Percentiles rank a stretch among this genome's conserved stretches.
phyloP scores from a whole-genome alignment of 2,888 invertebrate species.

The Dusona sp. region DNA sequence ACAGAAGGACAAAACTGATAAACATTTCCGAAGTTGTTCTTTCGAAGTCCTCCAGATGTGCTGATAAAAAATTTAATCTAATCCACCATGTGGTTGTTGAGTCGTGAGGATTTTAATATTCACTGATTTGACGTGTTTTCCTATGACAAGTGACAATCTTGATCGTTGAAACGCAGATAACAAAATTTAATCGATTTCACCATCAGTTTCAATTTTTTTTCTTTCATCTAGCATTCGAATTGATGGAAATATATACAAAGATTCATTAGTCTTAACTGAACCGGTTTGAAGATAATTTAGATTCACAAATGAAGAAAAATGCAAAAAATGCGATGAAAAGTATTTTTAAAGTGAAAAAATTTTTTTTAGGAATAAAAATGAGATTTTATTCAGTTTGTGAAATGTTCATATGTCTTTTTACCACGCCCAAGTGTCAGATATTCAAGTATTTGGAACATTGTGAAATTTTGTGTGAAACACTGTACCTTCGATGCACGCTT shows the following conservation, averaged over 20 bases:
- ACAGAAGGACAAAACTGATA: no score
- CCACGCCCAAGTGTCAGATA: no score
- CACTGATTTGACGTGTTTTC: not conserved
- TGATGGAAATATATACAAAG: not conserved
- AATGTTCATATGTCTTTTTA: no score
- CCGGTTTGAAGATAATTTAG: not conserved
- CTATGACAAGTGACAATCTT: not conserved
- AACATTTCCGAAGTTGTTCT: no score
- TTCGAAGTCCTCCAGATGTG: no score
- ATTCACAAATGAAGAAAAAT: not conserved
- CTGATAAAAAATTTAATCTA: no score
- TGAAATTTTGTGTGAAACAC: no score
- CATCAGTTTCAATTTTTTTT: not conserved
- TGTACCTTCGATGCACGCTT: no score
- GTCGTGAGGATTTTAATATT: not conserved
- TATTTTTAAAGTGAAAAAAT: not conserved
- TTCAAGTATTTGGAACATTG: no score
- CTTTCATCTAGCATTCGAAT: not conserved
- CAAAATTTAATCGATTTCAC: not conserved
- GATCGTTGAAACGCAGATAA: not conserved
- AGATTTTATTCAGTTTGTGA: not conserved
- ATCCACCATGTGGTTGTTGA: no score
- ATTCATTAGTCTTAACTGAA: not conserved
- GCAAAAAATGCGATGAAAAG: not conserved
- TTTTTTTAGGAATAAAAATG: not conserved